These are phyloP conservation scores for Scotopteryx bipunctaria DNA, from an alignment of 2,888 invertebrate genomes.

Conservation along the genomic window DNA sequence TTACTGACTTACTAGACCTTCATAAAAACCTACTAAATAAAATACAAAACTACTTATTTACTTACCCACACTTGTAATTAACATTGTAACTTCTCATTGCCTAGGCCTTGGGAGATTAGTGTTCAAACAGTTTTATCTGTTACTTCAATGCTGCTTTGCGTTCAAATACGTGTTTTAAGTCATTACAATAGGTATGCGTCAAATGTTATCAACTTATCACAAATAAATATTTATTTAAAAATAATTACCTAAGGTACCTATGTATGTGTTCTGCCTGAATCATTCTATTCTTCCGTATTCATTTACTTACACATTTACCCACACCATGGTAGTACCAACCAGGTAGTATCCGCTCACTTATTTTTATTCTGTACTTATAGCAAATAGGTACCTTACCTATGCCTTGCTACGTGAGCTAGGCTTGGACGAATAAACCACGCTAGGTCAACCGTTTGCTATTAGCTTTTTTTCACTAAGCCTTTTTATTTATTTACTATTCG, in stretches of 20 bases:
- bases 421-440: too few species aligned
- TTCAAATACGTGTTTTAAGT: slow-evolving; percentile 29
- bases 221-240: slow-evolving; percentile 27
- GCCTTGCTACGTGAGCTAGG: too few species aligned
- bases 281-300: neutral
- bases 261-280: neutral
- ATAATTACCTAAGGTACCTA: neutral
- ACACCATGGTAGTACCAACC: too few species aligned
- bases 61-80: neutral
- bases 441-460: too few species aligned
- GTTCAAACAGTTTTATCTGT: slow-evolving; percentile 54
- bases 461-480: too few species aligned
- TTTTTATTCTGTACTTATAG: too few species aligned
- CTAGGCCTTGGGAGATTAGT: slow-evolving; percentile 49
- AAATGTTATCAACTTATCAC: slow-evolving; percentile 33
- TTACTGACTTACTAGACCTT: too few species aligned
- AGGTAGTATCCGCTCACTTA: too few species aligned
- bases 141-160: slow-evolving; percentile 31
- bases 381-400: too few species aligned
- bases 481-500: too few species aligned
- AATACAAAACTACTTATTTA: neutral
- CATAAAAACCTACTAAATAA: too few species aligned
- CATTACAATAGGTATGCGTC: slow-evolving; percentile 32
- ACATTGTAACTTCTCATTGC: slow-evolving; percentile 4
- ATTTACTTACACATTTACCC: slow-evolving; percentile 1